A percentile compares a stretch with the other conserved stretches of the same genome.
phyloP scores from a whole-genome alignment of 1,140 invertebrate species.

The Coptotermes formosanus region DNA sequence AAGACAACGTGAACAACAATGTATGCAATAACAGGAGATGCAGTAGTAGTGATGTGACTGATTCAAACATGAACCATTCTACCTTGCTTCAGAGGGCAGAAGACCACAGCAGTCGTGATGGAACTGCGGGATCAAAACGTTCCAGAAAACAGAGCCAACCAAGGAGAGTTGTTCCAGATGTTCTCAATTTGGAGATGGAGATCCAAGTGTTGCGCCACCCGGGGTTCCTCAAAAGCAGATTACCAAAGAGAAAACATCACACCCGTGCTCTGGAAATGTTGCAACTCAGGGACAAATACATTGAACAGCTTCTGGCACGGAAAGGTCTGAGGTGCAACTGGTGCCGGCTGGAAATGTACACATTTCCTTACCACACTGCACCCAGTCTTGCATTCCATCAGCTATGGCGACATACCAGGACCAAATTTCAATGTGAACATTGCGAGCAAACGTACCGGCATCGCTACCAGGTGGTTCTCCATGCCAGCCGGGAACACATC shows the following conservation, averaged over 20 bases:
- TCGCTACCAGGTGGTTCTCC: constrained; percentile 49
- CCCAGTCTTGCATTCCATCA: constrained; percentile 49
- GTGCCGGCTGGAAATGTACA: constrained; percentile 40
- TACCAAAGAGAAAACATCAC: constrained; percentile 12
- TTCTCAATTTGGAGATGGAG: background rate
- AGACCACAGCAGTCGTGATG: background rate
- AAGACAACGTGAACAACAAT: constrained; percentile 34
- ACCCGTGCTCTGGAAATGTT: background rate
- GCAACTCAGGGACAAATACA: constrained; percentile 42
- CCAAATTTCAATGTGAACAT: constrained; percentile 47
- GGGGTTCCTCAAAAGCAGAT: background rate
- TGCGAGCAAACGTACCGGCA: constrained; percentile 46
- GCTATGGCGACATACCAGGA: constrained; percentile 48
- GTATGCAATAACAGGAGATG: constrained; percentile 36
- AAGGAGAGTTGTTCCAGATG: constrained; percentile 43
- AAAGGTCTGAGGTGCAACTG: constrained; percentile 42
- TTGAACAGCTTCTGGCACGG: constrained; percentile 41
- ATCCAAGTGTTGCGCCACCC: constrained; percentile 6
- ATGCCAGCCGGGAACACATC: constrained; percentile 46
- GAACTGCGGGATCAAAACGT: constrained; percentile 38
- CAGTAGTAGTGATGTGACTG: constrained; percentile 38
- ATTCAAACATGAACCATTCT: constrained; percentile 21
- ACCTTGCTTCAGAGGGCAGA: background rate
- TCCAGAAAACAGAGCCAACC: constrained; percentile 50
- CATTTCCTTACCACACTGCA: constrained; percentile 50